Evolutionary conservation across 64 coral and sea anemone species (phyloP).

Genomic region (Stichodactyla mertensii): DNA sequence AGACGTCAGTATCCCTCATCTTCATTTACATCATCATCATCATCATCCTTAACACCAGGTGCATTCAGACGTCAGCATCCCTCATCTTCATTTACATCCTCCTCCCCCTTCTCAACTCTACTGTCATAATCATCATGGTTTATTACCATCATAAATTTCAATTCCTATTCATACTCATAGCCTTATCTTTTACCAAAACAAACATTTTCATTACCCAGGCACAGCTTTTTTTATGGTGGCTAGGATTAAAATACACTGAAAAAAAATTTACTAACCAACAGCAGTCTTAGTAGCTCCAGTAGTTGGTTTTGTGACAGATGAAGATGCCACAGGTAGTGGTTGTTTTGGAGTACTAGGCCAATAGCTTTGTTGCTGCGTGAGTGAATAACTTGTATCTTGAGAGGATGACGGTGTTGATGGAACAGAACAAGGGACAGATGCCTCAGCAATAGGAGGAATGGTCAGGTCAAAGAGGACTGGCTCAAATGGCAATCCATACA

Average conservation of each 20-base stretch:
- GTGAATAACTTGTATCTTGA: slow-evolving; percentile 15
- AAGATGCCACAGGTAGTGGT: background rate
- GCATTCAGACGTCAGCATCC: too few species aligned
- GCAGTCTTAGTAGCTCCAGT: background rate
- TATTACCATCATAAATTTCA: too few species aligned
- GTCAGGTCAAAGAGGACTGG: slow-evolving; percentile 71
- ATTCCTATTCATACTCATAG: too few species aligned
- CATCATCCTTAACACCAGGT: too few species aligned
- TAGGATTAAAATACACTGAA: background rate
- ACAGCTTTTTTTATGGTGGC: background rate
- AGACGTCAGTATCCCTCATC: too few species aligned
- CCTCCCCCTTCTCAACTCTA: too few species aligned
- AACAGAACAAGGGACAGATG: background rate
- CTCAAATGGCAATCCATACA: slow-evolving; percentile 91
- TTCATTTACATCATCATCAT: too few species aligned
- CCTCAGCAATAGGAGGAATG: slow-evolving; percentile 16
- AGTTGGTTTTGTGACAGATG: background rate
- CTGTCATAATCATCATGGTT: too few species aligned
- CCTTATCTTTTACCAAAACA: too few species aligned
- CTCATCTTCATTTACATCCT: too few species aligned
- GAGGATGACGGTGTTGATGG: background rate
- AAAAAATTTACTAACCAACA: background rate
- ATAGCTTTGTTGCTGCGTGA: background rate
- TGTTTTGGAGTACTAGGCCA: background rate
- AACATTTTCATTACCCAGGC: too few species aligned